Evolutionary conservation across 2,797 vertebrate species (phyloP).

Genomic region (Danio albolineatus): DNA sequence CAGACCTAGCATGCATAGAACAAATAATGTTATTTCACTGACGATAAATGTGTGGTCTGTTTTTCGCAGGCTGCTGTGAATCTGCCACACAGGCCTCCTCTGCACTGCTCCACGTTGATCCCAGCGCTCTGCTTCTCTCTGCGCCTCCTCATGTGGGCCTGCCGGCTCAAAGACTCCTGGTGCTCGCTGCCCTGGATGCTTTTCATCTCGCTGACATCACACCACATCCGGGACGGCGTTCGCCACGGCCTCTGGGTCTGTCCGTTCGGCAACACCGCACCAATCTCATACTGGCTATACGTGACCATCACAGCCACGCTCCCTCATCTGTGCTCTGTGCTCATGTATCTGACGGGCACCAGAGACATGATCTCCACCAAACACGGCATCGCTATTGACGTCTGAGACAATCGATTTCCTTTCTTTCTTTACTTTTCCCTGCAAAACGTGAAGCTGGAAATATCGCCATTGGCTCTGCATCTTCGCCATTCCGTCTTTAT

Average conservation of each 20-base stretch:
- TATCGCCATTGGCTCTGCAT: constrained; percentile 12
- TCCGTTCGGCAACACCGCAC: constrained; percentile 91
- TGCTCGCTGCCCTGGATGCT: constrained; percentile 97
- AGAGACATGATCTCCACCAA: constrained; percentile 92
- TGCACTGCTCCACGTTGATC: constrained; percentile 94
- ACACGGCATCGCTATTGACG: constrained; percentile 90
- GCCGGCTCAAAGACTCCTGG: constrained; percentile 93
- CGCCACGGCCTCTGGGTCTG: constrained; percentile 95
- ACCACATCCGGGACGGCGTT: constrained; percentile 92
- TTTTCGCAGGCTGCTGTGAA: constrained; percentile 85
- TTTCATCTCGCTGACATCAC: constrained; percentile 92
- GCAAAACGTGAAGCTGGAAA: constrained; percentile 18
- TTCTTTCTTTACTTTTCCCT: background rate
- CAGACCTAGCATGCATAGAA: too few species aligned
- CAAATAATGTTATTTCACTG: background rate
- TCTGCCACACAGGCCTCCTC: constrained; percentile 88
- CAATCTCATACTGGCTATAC: constrained; percentile 94
- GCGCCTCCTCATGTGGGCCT: constrained; percentile 88
- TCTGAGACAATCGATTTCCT: constrained; percentile 71
- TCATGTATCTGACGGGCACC: constrained; percentile 95
- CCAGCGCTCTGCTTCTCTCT: constrained; percentile 86
- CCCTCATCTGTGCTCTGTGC: constrained; percentile 91
- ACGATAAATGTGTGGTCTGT: background rate
- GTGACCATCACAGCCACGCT: constrained; percentile 90
- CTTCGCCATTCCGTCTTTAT: constrained; percentile 1